phyloP scores from a whole-genome alignment of 1,140 invertebrate genomes.

The Drosophila simulans region DNA sequence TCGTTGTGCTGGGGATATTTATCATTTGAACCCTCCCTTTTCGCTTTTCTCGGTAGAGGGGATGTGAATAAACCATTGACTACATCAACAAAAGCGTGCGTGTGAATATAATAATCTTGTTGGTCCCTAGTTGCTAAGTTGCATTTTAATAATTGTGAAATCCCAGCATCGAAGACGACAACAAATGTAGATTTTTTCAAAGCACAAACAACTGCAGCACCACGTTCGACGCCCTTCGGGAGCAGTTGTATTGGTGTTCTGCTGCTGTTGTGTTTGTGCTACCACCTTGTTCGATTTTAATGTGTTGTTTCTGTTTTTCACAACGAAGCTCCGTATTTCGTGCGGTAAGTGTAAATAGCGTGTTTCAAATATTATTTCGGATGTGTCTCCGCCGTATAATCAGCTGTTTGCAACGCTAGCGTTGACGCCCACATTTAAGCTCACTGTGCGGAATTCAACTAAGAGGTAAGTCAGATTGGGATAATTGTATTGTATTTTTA shows the following conservation, averaged over 20 bases:
- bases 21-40: slow-evolving; percentile 7
- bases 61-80: slow-evolving; percentile 32
- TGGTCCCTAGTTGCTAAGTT: slow-evolving; percentile 2
- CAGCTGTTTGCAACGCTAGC: slow-evolving; percentile 40
- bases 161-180: slow-evolving; percentile 6
- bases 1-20: slow-evolving; percentile 27
- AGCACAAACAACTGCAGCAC: slow-evolving; percentile 17
- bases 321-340: slow-evolving; percentile 19
- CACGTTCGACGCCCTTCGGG: slow-evolving; percentile 58
- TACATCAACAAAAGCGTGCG: slow-evolving; percentile 31
- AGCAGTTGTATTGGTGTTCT: slow-evolving; percentile 16
- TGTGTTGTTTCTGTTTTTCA: slow-evolving; percentile 38
- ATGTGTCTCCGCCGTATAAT: slow-evolving; percentile 35
- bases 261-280: slow-evolving; percentile 37
- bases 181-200: slow-evolving; percentile 19
- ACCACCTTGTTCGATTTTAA: slow-evolving; percentile 65
- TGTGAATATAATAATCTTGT: slow-evolving; percentile 4
- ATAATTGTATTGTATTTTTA: not conserved
- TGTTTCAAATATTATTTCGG: slow-evolving; percentile 36
- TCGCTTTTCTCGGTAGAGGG: slow-evolving; percentile 19
- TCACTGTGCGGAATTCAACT: not conserved
- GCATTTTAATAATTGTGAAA: slow-evolving; percentile 21
- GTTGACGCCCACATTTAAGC: slow-evolving; percentile 23
- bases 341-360: slow-evolving; percentile 16
- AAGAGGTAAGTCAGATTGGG: slow-evolving; percentile 19